phyloP scores from a whole-genome alignment of 2,888 invertebrate species.

The Blastobasis adustella region DNA sequence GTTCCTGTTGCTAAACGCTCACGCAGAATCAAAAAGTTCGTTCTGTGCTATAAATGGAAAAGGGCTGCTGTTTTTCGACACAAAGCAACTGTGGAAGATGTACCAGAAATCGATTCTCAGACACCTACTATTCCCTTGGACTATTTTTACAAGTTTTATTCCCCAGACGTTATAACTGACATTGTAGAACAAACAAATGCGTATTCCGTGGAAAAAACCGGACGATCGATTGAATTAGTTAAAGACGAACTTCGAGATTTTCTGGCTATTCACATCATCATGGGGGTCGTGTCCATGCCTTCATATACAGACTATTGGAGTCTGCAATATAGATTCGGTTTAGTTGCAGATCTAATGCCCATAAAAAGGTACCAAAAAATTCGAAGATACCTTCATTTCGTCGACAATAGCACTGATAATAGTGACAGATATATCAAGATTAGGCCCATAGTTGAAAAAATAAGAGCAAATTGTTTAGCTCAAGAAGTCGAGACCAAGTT shows the following conservation, averaged over 20 bases:
- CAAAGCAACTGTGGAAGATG: background rate
- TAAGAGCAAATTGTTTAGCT: slow-evolving; percentile 18
- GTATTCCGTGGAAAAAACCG: slow-evolving; percentile 15
- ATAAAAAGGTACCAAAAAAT: slow-evolving; percentile 24
- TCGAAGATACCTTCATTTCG: slow-evolving; percentile 23
- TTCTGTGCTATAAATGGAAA: background rate
- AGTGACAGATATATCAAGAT: slow-evolving; percentile 27
- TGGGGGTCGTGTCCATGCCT: slow-evolving; percentile 25
- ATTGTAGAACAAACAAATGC: slow-evolving; percentile 12
- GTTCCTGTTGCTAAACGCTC: too few species aligned
- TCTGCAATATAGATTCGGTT: slow-evolving; percentile 11
- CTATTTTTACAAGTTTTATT: slow-evolving; percentile 7
- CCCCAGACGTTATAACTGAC: slow-evolving; percentile 3
- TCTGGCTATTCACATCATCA: slow-evolving; percentile 24
- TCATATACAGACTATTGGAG: slow-evolving; percentile 23
- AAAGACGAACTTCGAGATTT: slow-evolving; percentile 22
- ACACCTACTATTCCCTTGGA: background rate
- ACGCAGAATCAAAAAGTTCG: background rate
- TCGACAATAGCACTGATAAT: slow-evolving; percentile 19
- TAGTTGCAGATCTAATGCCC: slow-evolving; percentile 24
- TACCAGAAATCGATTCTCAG: background rate
- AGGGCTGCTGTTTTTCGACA: background rate
- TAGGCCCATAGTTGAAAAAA: slow-evolving; percentile 21
- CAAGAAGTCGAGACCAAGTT: slow-evolving; percentile 19
- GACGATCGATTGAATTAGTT: slow-evolving; percentile 13